These are phyloP conservation scores for Cheilosia vulpina DNA, from an alignment of 2,888 invertebrate genomes.

Conservation along the genomic window DNA sequence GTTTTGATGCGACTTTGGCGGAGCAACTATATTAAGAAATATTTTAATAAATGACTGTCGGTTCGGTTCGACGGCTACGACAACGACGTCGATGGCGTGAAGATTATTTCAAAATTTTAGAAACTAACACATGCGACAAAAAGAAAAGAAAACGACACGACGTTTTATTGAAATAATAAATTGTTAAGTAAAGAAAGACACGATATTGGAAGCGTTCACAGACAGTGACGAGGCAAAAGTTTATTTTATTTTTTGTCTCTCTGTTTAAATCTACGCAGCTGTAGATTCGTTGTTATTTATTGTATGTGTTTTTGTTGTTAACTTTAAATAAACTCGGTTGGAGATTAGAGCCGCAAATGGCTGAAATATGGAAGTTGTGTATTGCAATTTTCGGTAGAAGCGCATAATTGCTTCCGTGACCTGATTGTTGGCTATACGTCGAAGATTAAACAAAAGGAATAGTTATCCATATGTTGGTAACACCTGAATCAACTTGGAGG, in stretches of 20 bases:
- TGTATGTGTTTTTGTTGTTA: not conserved
- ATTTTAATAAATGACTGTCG: conserved; percentile 17
- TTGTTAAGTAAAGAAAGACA: conserved; percentile 12
- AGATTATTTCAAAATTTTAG: conserved; percentile 13
- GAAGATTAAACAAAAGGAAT: too few species aligned
- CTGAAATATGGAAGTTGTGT: not conserved
- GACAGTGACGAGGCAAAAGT: conserved; percentile 9
- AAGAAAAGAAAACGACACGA: conserved; percentile 1
- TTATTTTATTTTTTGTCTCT: not conserved
- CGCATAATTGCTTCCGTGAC: too few species aligned
- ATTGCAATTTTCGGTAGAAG: too few species aligned
- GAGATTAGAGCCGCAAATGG: not conserved
- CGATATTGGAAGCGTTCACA: conserved; percentile 18
- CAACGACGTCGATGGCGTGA: conserved; percentile 19
- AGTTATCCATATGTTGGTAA: too few species aligned
- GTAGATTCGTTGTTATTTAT: not conserved
- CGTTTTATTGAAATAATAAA: conserved; percentile 25
- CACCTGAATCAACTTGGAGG: too few species aligned
- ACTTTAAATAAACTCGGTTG: not conserved
- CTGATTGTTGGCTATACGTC: too few species aligned
- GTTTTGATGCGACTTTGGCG: conserved; percentile 41
- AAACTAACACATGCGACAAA: conserved; percentile 28
- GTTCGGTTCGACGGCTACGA: not conserved
- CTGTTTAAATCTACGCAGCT: conserved; percentile 18
- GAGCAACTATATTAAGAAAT: conserved; percentile 53